Base-by-base conservation (phyloP, 1,140 invertebrate genomes). In the Cydia fagiglandana region DNA sequence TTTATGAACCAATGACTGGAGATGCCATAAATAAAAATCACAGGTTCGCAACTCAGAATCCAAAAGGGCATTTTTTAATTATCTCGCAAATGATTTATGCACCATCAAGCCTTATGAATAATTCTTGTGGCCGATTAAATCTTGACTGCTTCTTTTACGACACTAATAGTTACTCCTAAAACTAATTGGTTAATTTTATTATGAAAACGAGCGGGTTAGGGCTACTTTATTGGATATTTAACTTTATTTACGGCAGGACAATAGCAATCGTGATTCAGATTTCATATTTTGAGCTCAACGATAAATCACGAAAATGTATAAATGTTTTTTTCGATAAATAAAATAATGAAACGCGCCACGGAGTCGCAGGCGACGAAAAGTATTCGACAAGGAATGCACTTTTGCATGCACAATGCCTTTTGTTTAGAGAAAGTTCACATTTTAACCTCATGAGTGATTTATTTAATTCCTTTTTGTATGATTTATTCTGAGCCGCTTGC, bases 401-500 rank as follows among this genome's bases (percentile, higher is more conserved):
- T 91, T 89, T 92, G 89, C 89, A 91, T 91, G 83, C 86, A 92
- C 90, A 91, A 91, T 89, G 86, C 88, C 88, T 90, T 91, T 93
- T 91, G 90, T 91, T 91, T 93, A 90, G 87, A 89, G 89, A 90
- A 91, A 91, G 89, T 91, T 91, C 90, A 90, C 90, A 91, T 92
- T 87, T 85, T 84, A 86, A 88, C 82, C 81, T 86, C 82, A 75
- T 81, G 86, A 88, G 81, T 90, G 89, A 91, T 90, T 90, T 91
- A 91, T 92, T 66, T 70, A 70, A 76, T 73, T 73, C 68, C 47
- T 73, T 91, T 91, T 90, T 89, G 83, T 88, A 91, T 91, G 88
- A 93, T 91, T 91, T 90, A 92, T 91, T 86, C 66, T 68, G 24
- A 68, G 38, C 64, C 64, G 64, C 30, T 34, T 70, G 2, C 66